Conservation (phyloP, 2,113 vertebrate species). For the Leptobrachium ailaonicum region DNA sequence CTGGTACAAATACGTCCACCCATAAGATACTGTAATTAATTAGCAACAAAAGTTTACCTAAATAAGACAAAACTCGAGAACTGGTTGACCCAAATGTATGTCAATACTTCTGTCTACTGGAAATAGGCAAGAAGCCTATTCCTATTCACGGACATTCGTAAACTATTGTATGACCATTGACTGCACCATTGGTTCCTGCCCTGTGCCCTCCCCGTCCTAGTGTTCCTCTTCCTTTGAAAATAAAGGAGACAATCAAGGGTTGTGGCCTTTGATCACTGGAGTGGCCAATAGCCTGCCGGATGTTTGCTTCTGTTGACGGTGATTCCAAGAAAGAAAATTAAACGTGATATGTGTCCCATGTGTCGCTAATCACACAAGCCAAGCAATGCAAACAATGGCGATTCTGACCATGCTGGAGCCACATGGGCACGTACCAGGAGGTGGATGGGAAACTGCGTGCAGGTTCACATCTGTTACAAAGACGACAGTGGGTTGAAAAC, state of each 20-base stretch:
- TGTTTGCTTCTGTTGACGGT: background rate
- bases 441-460: background rate
- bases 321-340: background rate
- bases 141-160: too few species aligned
- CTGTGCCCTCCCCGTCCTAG: background rate
- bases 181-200: too few species aligned
- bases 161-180: too few species aligned
- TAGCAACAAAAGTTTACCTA: too few species aligned
- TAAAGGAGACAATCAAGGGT: slow-evolving; percentile 2
- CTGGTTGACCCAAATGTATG: too few species aligned
- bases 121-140: too few species aligned
- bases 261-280: background rate
- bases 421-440: background rate
- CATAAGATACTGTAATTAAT: too few species aligned
- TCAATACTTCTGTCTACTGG: too few species aligned
- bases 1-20: too few species aligned
- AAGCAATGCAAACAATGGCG: background rate
- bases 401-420: background rate
- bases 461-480: background rate
- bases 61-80: too few species aligned
- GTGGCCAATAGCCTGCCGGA: background rate
- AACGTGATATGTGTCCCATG: background rate
- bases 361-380: background rate
- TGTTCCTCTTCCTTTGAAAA: slow-evolving; percentile 10
- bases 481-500: too few species aligned